Evolutionary conservation across 2,888 invertebrate genomes (phyloP), one percentile per base, ranked within the genome.

Genomic region (Griposia aprilina): DNA sequence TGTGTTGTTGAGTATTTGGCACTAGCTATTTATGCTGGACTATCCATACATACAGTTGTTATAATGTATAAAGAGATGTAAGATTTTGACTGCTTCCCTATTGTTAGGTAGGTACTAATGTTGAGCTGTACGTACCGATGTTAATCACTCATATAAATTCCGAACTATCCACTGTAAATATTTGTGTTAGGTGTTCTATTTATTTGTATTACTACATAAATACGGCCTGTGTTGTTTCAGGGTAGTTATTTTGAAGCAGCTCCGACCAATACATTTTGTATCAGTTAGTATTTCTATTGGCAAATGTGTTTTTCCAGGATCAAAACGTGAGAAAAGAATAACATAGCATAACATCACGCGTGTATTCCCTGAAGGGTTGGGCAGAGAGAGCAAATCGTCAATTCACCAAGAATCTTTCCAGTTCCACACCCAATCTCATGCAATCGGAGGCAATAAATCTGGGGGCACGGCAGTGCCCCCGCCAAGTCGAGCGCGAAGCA

Each of bases 181-280:
- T 52, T 74, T 45, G 23, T 74, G 45, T 66, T 52, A 26, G n/a
- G 8, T 30, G 20, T 7, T 23, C 26, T 41, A 50, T 65, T 80
- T 78, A 41, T 65, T 74, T 10, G 30, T 59, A 13, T 63, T 26
- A 26, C 59, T n/a, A 26, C 23, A 52, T 10, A 23, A 15, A 20
- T 30, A 30, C 30, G 66, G 30, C n/a, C 8, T 17, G 17, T 74
- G 45, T 78, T 80, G 41, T 80, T 78, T 80, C 50, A 72, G 63
- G 5, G 20, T 52, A 45, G 23, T 59, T 59, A 41, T 81, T 65
- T 74, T 52, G 30, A 20, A 52, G 20, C 20, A 50, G 20, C 15
- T 62, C n/a, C 52, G 4, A 76, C 30, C 15, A 52, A 52, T 15
- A 63, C 41, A 52, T 57, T 80, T 13, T 41, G 72, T 57, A 57